Evolutionary conservation across 1,140 invertebrate genomes (phyloP), one percentile per base, ranked within the genome.

Genomic region (Megathymus violae): DNA sequence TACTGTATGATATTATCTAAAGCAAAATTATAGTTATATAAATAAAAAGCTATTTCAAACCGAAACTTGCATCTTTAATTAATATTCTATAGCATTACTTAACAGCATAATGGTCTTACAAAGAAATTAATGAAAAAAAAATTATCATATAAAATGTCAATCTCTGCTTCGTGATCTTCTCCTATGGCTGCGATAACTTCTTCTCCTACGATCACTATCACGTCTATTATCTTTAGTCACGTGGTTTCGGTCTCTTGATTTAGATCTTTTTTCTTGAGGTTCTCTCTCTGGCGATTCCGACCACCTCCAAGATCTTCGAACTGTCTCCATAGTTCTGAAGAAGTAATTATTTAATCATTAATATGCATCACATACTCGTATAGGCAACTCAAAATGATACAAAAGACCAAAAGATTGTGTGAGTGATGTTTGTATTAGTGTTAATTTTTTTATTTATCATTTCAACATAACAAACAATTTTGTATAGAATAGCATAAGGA

Each of bases 231-330:
- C 9, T 38, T 52, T 51, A 44, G 41, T 40, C 1, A 9, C 46
- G 6, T 72, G 48, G 62, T 66, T 68, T 59, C 36, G 59, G 2
- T 58, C 40, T 15, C 48, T 67, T 1, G 65, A 66, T n/a, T 13
- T 25, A 16, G 69, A 71, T 41, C 48, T 63, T 27, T 43, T 65
- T 71, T 46, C 70, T 66, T 52, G 38, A 13, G 67, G 48, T n/a
- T 78, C 66, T 47, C 91, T 89, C 64, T 95, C 94, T 0, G 95
- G 95, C 19, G 95, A 95, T 76, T 95, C 94, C 4, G 95, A 96
- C 95, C 95, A 96, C 59, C 95, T 92, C 95, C 95, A 96, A 59
- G 94, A 92, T 22, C 93, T 82, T 17, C 72, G 71, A 3, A 92
- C 78, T 4, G 84, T 71, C n/a, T n/a, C n/a, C 3, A 48, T 31